Evolutionary conservation across 2,888 invertebrate genomes (phyloP), one percentile per base, ranked within the genome.

Genomic region (Polia nebulosa): DNA sequence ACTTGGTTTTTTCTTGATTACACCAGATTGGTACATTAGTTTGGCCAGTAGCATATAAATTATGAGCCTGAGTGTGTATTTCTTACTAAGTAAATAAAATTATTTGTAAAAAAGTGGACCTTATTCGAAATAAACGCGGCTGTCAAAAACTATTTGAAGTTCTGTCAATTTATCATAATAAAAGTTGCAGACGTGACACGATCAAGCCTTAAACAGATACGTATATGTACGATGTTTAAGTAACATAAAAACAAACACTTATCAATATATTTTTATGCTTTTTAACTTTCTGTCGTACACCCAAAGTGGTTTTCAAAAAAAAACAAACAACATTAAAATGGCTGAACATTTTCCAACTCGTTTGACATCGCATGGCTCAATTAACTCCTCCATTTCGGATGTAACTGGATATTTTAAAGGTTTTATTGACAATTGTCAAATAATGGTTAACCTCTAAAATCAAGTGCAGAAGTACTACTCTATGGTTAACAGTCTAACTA

Each of bases 331-430:
- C 36, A 73, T 62, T 17, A 13, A 45, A 63, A 70, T 29, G 25
- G 22, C 47, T 32, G 60, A 52, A 32, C 49, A 58, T 58, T 25
- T 41, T 57, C 47, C 49, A 36, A 57, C 34, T 36, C 51, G 44
- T 52, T 71, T 72, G 51, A 72, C 65, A 75, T 72, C 55, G 55
- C 77, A 83, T 81, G 73, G 75, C 74, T 82, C 83, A 84, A 85
- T 87, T 85, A 84, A 82, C 65, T 71, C 60, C 53, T 73, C 59
- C 58, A 72, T 76, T 72, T 60, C 65, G 61, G 66, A 73, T 75
- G 67, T 81, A 78, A 77, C 78, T 60, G 69, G 81, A 78, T 82
- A 81, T 83, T 87, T 83, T 85, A 81, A 84, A 78, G 76, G 80
- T 79, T 85, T 86, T 83, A 84, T 79, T 79, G 81, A 72, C 81